Percentiles rank a stretch among this genome's conserved stretches.
phyloP scores from a whole-genome alignment of 2,113 vertebrate genomes.

The Coracopsis vasa region DNA sequence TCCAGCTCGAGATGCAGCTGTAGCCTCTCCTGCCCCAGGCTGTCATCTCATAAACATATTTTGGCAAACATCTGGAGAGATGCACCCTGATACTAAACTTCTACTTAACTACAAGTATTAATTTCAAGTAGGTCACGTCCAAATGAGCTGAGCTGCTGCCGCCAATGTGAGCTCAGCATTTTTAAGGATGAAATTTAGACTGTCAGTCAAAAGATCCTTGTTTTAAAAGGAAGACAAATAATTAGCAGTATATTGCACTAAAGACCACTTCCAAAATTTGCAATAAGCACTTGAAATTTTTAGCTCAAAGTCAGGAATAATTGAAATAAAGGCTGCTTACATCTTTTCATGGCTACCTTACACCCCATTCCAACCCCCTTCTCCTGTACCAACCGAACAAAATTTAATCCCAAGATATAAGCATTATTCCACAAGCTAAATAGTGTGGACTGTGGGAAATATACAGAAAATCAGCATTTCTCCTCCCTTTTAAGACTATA shows the following conservation, averaged over 20 bases:
- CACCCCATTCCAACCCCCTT: fast-evolving
- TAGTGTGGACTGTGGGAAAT: fast-evolving
- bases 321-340: not conserved
- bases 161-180: not conserved
- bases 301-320: not conserved
- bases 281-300: not conserved
- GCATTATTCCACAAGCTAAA: not conserved
- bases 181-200: not conserved
- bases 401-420: not conserved
- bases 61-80: not conserved
- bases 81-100: not conserved
- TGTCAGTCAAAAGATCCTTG: not conserved
- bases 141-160: not conserved
- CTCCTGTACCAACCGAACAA: not conserved
- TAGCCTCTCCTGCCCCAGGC: not conserved
- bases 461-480: not conserved
- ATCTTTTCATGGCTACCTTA: not conserved
- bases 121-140: not conserved
- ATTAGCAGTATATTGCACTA: not conserved
- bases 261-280: not conserved
- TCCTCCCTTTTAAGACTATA: not conserved
- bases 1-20: not conserved
- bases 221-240: not conserved
- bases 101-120: not conserved
- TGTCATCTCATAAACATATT: not conserved